phyloP scores from a whole-genome alignment of 2,113 vertebrate genomes.

The Gasterosteus aculeatus region DNA sequence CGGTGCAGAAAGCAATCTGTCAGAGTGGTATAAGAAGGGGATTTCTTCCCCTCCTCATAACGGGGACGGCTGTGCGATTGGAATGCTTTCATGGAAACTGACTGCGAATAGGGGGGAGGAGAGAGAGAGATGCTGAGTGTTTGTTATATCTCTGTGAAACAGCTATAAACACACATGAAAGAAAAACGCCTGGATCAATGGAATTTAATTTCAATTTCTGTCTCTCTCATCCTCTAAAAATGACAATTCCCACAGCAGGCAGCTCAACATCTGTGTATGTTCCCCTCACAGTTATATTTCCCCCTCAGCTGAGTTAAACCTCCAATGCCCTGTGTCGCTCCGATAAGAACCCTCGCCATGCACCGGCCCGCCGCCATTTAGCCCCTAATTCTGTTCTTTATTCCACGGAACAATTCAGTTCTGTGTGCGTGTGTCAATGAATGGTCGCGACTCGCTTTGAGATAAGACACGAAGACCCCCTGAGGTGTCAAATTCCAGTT shows the following conservation, averaged over 20 bases:
- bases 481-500: conserved; percentile 33
- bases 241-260: conserved; percentile 19
- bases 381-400: conserved; percentile 45
- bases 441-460: conserved; percentile 36
- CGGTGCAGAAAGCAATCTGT: conserved; percentile 49
- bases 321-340: conserved; percentile 37
- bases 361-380: conserved; percentile 43
- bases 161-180: conserved; percentile 11
- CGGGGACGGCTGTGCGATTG: conserved; percentile 1
- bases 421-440: conserved; percentile 35
- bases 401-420: conserved; percentile 49
- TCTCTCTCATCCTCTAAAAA: conserved; percentile 21
- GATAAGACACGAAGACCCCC: conserved; percentile 63
- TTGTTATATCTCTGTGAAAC: conserved; percentile 32
- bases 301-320: conserved; percentile 26
- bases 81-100: conserved; percentile 34
- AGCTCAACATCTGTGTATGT: conserved; percentile 43
- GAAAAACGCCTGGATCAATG: conserved; percentile 40
- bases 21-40: conserved; percentile 34
- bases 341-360: conserved; percentile 52
- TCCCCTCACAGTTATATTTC: conserved; percentile 8
- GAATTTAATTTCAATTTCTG: conserved; percentile 21
- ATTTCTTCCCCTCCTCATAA: conserved; percentile 30
- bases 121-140: neutral
- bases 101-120: conserved; percentile 15